Base-by-base conservation (phyloP, 2,888 invertebrate genomes). In the Cephonodes hylas region DNA sequence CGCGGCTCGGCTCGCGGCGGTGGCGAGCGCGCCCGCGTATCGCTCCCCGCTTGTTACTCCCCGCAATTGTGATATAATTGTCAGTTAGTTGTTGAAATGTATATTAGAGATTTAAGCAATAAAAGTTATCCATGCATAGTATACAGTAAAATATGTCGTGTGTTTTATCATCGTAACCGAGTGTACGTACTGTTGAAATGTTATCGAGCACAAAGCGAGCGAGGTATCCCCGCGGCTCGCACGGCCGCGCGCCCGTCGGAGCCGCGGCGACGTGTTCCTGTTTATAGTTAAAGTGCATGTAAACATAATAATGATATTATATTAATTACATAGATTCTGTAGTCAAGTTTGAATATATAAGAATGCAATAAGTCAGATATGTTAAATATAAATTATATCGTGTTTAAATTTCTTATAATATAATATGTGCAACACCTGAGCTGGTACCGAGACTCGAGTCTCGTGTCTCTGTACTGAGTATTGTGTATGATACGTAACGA, bases 51-150 rank as follows among this genome's bases (percentile, higher is more conserved):
- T 27, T 53, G 27, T 38, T 38, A 31, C 18, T 53, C 31, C 48
- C 53, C 31, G 31, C 53, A 27, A 53, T 31, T 53, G 53, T 53
- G 53, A 53, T 53, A 53, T 58, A 22, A 61, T 42, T 64, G 63
- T 63, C 62, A 61, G 63, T 66, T 66, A 73, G 69, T 70, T 72
- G 73, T 76, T 73, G 68, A 75, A 63, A 63, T 71, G 68, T 72
- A 67, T 71, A 66, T 65, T 72, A 72, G 64, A 72, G 60, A 10
- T 69, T 65, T 76, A 73, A 76, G 75, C 74, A 72, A 76, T 76
- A 75, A 73, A 63, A 60, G 61, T 66, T 60, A 65, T 18, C 22
- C 31, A 31, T 31, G 31, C 53, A 31, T 53, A 53, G 53, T 27
- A 53, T 53, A 45, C 31, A 7, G 27, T 27, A 53, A 31, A 53